A percentile compares a stretch with the other conserved stretches of the same genome.
phyloP scores from a whole-genome alignment of 2,797 vertebrate species.

The Pterois miles region DNA sequence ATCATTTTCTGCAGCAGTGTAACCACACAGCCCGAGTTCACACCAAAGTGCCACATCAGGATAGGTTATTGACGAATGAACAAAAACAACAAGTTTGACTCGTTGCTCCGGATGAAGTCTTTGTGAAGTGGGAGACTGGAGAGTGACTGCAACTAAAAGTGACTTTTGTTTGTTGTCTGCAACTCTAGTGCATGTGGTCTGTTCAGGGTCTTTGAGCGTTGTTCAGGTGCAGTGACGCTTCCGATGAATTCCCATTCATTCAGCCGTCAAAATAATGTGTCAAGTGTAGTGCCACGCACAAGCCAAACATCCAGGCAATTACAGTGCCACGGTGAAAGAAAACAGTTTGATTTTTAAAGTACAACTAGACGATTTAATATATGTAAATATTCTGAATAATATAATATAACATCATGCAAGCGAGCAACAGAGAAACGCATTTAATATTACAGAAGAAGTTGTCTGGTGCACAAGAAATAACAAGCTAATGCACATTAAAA shows the following conservation, averaged over 20 bases:
- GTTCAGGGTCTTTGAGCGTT: conserved; percentile 17
- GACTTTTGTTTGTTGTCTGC: conserved; percentile 32
- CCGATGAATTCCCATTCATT: conserved; percentile 23
- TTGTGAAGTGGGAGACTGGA: conserved; percentile 13
- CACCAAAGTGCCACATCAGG: not conserved
- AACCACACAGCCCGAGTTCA: not conserved
- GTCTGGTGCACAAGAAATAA: not conserved
- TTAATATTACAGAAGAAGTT: conserved; percentile 5
- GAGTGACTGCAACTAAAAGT: conserved; percentile 24
- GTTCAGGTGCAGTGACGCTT: conserved; percentile 30
- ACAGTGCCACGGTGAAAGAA: not conserved
- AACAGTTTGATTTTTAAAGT: not conserved
- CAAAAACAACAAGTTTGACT: conserved; percentile 2
- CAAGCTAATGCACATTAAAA: conserved; percentile 30
- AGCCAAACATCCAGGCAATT: not conserved
- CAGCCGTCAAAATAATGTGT: conserved; percentile 38
- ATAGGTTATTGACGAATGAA: conserved; percentile 20
- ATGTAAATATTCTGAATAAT: conserved; percentile 16
- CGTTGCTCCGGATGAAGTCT: not conserved
- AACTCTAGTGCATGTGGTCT: conserved; percentile 19
- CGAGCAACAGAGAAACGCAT: not conserved
- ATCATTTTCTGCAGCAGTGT: not conserved
- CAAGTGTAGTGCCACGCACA: not conserved
- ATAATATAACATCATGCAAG: not conserved
- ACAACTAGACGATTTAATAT: not conserved